Percentiles rank a stretch among this genome's conserved stretches.
These are phyloP conservation scores for Trichogramma evanescens DNA, from an alignment of 2,888 invertebrate species.

Conservation along the genomic window DNA sequence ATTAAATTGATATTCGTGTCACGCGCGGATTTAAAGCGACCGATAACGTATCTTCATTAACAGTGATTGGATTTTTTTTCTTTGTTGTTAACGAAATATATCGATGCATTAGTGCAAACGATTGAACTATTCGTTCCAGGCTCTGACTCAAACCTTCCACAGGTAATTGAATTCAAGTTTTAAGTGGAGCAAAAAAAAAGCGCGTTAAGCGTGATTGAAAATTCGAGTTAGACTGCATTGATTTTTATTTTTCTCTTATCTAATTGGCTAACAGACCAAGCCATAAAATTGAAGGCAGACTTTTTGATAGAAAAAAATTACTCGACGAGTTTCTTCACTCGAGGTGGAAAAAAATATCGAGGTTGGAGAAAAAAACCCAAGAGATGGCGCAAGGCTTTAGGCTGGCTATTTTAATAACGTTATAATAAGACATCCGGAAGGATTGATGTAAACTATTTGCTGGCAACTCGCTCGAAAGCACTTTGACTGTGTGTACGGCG, in stretches of 20 bases:
- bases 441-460: slow-evolving; percentile 47
- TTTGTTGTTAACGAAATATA: slow-evolving; percentile 8
- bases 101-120: slow-evolving; percentile 1
- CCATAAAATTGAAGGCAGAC: neutral
- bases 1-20: slow-evolving; percentile 18
- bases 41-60: slow-evolving; percentile 22
- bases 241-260: too few relatives aligned
- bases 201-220: neutral
- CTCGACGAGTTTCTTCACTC: too few relatives aligned
- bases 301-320: too few relatives aligned
- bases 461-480: slow-evolving; percentile 42
- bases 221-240: neutral
- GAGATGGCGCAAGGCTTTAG: slow-evolving; percentile 26
- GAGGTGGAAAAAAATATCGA: too few relatives aligned
- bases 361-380: slow-evolving; percentile 7
- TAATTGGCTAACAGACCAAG: neutral
- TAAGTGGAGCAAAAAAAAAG: neutral
- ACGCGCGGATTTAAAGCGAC: neutral
- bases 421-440: slow-evolving; percentile 46
- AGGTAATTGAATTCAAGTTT: slow-evolving; percentile 9
- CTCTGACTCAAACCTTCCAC: slow-evolving; percentile 3
- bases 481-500: slow-evolving; percentile 24
- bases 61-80: slow-evolving; percentile 14
- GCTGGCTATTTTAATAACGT: slow-evolving; percentile 47
- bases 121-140: neutral